Percentiles rank a stretch among this genome's conserved stretches.
phyloP scores from a whole-genome alignment of 2,888 invertebrate species.

The Amphipoea lucens region DNA sequence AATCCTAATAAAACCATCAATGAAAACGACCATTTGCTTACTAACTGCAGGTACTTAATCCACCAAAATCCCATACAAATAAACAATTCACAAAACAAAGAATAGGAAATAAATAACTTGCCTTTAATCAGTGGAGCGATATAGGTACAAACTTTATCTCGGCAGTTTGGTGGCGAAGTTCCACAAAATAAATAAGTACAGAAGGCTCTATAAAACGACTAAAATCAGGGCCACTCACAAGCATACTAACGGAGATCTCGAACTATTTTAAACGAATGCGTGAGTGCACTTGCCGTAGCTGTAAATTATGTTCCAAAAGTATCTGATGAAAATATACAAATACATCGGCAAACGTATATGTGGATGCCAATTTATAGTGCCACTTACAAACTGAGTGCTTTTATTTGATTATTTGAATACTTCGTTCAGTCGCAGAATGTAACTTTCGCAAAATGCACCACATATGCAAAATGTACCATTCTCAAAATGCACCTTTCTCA shows the following conservation, averaged over 20 bases:
- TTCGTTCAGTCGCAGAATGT: not conserved
- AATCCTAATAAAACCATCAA: not conserved
- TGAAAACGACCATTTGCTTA: slow-evolving; percentile 1
- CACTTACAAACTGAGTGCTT: not conserved
- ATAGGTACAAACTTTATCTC: slow-evolving; percentile 60
- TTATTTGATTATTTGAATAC: not conserved
- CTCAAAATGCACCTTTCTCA: no score
- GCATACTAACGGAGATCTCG: not conserved
- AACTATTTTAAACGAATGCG: not conserved
- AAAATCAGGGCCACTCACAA: not conserved
- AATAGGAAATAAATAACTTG: slow-evolving; percentile 42
- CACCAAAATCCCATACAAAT: slow-evolving; percentile 4
- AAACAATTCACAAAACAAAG: slow-evolving; percentile 44
- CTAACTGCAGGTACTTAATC: slow-evolving; percentile 21
- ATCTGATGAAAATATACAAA: not conserved
- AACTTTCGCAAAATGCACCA: no score
- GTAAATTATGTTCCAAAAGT: not conserved
- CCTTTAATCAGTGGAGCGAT: slow-evolving; percentile 54
- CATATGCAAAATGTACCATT: no score
- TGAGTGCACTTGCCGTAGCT: not conserved
- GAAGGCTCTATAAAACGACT: not conserved
- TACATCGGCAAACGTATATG: not conserved
- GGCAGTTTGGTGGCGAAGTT: slow-evolving; percentile 47
- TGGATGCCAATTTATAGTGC: not conserved
- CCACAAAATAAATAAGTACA: not conserved